Evolutionary conservation across 2,113 vertebrate species (phyloP).

Genomic region (Zapus hudsonius): DNA sequence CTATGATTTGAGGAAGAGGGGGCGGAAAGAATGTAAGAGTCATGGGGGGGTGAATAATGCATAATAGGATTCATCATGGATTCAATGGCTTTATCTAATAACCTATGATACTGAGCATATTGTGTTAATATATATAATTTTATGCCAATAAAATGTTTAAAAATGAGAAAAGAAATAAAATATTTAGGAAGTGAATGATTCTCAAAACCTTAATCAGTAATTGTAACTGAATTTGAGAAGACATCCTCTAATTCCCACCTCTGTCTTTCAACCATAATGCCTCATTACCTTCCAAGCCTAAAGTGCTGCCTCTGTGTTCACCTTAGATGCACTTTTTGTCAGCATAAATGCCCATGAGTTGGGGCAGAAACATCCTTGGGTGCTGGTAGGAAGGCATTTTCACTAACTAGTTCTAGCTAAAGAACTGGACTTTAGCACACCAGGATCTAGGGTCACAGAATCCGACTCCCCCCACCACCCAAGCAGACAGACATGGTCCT

Average conservation of each 20-base stretch:
- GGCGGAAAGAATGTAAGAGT: too few species aligned
- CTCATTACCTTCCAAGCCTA: background rate
- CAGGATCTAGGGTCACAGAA: background rate
- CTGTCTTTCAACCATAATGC: too few species aligned
- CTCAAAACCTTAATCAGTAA: slow-evolving; percentile 27
- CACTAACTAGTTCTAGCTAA: background rate
- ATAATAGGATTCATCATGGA: too few species aligned
- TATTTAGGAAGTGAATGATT: background rate
- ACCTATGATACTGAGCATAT: too few species aligned
- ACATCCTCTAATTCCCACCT: background rate
- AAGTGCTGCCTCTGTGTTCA: background rate
- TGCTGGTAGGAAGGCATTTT: background rate
- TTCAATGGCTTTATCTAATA: too few species aligned
- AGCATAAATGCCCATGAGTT: background rate
- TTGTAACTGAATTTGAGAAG: slow-evolving; percentile 12
- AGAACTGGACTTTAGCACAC: background rate
- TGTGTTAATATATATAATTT: too few species aligned
- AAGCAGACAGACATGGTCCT: background rate
- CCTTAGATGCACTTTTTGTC: background rate
- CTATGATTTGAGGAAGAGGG: too few species aligned
- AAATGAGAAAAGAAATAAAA: slow-evolving; percentile 48
- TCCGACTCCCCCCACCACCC: background rate
- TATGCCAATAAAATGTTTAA: slow-evolving; percentile 56
- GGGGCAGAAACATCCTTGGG: background rate
- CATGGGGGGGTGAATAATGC: too few species aligned